Evolutionary conservation across 2,113 vertebrate genomes (phyloP), one percentile per base, ranked within the genome.

Genomic region (Erinaceus europaeus): DNA sequence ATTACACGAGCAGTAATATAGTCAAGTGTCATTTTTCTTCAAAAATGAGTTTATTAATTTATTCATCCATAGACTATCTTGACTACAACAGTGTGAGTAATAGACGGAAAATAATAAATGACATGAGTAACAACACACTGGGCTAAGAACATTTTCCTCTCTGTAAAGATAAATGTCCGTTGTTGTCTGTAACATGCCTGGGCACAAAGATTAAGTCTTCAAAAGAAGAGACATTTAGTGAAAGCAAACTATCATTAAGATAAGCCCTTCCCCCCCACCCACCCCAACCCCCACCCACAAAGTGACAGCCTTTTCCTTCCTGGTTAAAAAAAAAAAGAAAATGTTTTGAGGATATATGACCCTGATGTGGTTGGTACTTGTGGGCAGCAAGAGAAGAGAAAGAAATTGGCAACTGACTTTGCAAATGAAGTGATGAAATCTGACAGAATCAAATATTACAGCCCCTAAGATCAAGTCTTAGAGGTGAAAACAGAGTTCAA

Each of bases 131-230:
- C 71, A 84, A 53, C 85, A 84, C 18, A 25, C 23, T 74, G 27
- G 44, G 59, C 69, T 71, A 55, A 3, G 87, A 81, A 87, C 27
- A 53, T 3, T 73, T 69, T 84, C 64, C 61, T n/a, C 53, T 80
- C 74, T 76, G 8, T 38, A 91, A 76, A 90, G 81, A 89, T 50
- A 90, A 93, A 93, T 78, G 87, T 11, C 34, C 36, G 69, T 27
- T 40, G 32, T 55, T 80, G 71, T 91, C 69, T 82, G 67, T 59
- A 64, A 85, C 55, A 91, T 3, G 34, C 44, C 48, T 79, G 67
- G 78, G 64, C 65, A 84, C 48, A 81, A 48, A 93, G 80, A 88
- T 91, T 50, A 94, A 73, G 74, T 82, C 65, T 9, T 79, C 79
- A 57, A n/a, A 72, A 90, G 84, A 87, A 93, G 74, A 81, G 57